Evolutionary conservation across 2,113 vertebrate genomes (phyloP), one percentile per base, ranked within the genome.

Genomic region (Otis tarda): DNA sequence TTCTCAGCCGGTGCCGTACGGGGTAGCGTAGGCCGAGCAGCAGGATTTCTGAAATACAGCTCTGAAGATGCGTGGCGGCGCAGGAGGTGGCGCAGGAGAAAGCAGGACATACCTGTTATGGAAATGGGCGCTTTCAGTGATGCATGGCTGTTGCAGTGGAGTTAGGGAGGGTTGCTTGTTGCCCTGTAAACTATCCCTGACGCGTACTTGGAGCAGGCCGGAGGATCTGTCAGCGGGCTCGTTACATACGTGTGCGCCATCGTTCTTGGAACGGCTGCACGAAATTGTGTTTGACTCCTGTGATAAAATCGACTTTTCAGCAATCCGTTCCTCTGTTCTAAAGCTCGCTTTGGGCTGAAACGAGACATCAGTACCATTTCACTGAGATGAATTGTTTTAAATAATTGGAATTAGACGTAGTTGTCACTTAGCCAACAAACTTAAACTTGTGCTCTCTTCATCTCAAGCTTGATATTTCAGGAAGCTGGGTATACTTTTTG

Each of bases 71-170:
- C 68, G 43, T 23, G 49, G 55, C 41, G 45, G 41, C 22, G 0
- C 12, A 14, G 69, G 60, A 20, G 8, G 1, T 7, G 71, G 8
- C 0, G 47, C 57, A 47, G 67, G 52, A 67, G 82, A 39, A 17
- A 92, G 73, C 89, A 80, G 86, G 94, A 60, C 64, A 6, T 50
- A 39, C 89, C 43, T 22, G 89, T 86, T 92, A 59, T 82, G 77
- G 77, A 71, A 89, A 61, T 47, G 5, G 0, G 14, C 35, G 61
- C 45, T 43, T 17, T 65, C 18, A 11, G 60, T 4, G 60, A 2
- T 39, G 76, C 6, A 0, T 39, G 18, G 21, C 63, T 12, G 55
- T 20, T 28, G 55, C 22, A 35, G 65, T 35, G 49, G 31, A 9
- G 33, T 35, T 14, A 19, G n/a, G 65, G 21, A 55, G 69, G 80